A percentile compares a stretch with the other conserved stretches of the same genome.
Evolutionary conservation across 1,140 invertebrate genomes (phyloP).

Genomic region (Lethocerus indicus): DNA sequence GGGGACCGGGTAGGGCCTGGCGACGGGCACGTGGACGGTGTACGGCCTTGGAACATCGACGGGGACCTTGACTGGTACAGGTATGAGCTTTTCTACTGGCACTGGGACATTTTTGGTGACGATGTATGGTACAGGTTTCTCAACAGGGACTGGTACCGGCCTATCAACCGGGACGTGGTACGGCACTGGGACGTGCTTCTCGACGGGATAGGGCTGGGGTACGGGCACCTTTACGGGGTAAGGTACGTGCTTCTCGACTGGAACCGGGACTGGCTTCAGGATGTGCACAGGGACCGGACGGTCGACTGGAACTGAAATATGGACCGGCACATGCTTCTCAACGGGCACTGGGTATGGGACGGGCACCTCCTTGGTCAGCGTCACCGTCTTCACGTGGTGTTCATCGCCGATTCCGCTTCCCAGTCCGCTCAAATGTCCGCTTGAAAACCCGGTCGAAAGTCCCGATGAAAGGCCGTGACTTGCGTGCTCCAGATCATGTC

Average conservation of each 20-base stretch:
- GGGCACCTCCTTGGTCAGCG: slow-evolving; percentile 47
- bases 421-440: slow-evolving; percentile 20
- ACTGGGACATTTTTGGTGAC: slow-evolving; percentile 8
- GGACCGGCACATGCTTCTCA: slow-evolving; percentile 18
- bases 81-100: slow-evolving; percentile 7
- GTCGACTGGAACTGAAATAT: slow-evolving; percentile 17
- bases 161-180: slow-evolving; percentile 22
- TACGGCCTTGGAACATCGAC: slow-evolving; percentile 11
- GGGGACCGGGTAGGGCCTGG: slow-evolving; percentile 4
- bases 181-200: slow-evolving; percentile 26
- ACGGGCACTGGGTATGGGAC: slow-evolving; percentile 46
- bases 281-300: slow-evolving; percentile 18
- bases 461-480: too few species aligned
- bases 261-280: slow-evolving; percentile 18
- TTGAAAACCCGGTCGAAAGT: too few species aligned
- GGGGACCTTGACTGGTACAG: slow-evolving; percentile 9
- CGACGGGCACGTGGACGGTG: slow-evolving; percentile 4
- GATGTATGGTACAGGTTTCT: slow-evolving; percentile 9
- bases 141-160: slow-evolving; percentile 3
- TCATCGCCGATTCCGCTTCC: slow-evolving; percentile 24
- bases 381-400: slow-evolving; percentile 50
- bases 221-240: slow-evolving; percentile 42
- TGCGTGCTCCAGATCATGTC: too few species aligned
- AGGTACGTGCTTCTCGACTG: slow-evolving; percentile 16
- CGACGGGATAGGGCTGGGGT: slow-evolving; percentile 38